Base-by-base conservation (phyloP, 2,888 invertebrate genomes). In the Scelioninae gen. 1 region DNA sequence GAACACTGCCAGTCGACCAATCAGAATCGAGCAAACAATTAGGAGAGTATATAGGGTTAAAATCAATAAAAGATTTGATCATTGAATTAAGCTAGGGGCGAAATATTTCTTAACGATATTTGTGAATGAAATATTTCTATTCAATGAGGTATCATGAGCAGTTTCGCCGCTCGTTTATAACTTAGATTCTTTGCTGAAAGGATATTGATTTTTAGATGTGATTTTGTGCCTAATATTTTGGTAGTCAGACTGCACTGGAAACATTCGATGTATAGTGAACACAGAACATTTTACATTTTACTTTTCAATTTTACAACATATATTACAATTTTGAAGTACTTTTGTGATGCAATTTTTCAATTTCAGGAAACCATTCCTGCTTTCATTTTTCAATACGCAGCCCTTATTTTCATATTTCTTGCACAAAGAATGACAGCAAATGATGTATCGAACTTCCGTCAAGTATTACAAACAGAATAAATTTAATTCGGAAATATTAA, bases 151-250 rank as follows among this genome's bases (percentile, higher is more conserved):
- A 23, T 15, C 47, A 5, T 58, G 43, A 11, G 15, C 31, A 53
- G 15, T 43, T 58, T 34, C 38, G 29, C 43, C 29, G 40, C 60
- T 38, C 16, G 51, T 51, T 60, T 51, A 60, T 71, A 71, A 71
- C 71, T 60, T 71, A 71, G 60, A 71, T 71, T 71, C 34, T 15
- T 34, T 34, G 31, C 5, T 60, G 38, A 71, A 60, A 71, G 71
- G 60, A 71, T 71, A 71, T 71, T 71, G 71, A 71, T 71, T 71
- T 71, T 71, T 34, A 60, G 51, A 51, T 60, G 60, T n/a, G 16
- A 51, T 51, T 71, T 58, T 29, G 43, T 56, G 49, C 23, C 60
- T 60, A 51, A 29, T 71, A 49, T 60, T 71, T 60, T 32, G 51
- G 13, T 32, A 15, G 49, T 49, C 23, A 29, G 32, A 29, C 10